Evolutionary conservation across 2,797 vertebrate genomes (phyloP), one percentile per base, ranked within the genome.

Genomic region (Sebastes kiyomatsui): DNA sequence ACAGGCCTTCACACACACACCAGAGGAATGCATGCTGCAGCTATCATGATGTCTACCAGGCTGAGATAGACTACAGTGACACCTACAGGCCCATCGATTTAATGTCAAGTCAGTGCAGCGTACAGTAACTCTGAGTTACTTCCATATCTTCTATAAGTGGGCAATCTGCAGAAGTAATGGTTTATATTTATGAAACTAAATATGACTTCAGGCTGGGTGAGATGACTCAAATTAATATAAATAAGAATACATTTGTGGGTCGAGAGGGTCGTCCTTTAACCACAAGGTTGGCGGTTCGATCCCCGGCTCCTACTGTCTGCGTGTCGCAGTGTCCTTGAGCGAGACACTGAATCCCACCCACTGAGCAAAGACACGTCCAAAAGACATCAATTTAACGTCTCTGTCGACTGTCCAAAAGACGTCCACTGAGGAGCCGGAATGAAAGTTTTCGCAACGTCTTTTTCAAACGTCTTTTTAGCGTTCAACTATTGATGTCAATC

Each of bases 1-100:
- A 75, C 71, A 86, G 71, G 69, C 75, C 71, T 77, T 80, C 81
- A 74, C 75, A 84, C 62, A 77, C 62, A 77, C 77, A 72, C 66
- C 33, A 70, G 38, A 87, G 77, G 87, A 86, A 87, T 88, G 86
- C 68, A 82, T 4, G 16, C 6, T 46, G 16, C 14, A 59, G 79
- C 7, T 38, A 25, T 76, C 12, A 2, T 49, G n/a, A 65, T 28
- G 12, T 61, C 52, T 9, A 23, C 3, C 1, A 33, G 49, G 25
- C 74, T 54, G 27, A 25, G 14, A 52, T 33, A 35, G 76, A 73
- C 79, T 61, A 56, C 2, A 89, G 74, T 67, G 80, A 82, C 91
- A 83, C 59, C 89, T 90, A 76, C 55, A 90, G 90, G 81, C 20
- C 12, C 3, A 30, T 70, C 8, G 1, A 4, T 55, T 20, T 16